Evolutionary conservation across 2,113 vertebrate species (phyloP).

Genomic region (Chinchilla lanigera): DNA sequence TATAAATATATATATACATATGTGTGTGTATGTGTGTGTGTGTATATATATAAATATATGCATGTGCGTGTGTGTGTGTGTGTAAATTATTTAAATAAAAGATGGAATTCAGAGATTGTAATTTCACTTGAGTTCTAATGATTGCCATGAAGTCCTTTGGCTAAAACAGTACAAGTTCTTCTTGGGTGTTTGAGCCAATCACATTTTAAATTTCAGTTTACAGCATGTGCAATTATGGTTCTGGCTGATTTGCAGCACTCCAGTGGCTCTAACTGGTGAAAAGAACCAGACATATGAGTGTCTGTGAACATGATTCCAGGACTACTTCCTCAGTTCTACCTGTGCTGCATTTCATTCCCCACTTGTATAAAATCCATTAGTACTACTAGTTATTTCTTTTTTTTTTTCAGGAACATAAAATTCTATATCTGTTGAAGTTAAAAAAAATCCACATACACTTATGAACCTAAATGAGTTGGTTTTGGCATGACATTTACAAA

Average conservation of each 20-base stretch:
- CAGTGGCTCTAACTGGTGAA: neutral
- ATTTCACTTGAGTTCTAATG: neutral
- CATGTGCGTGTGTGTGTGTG: neutral
- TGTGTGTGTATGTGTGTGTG: too few species aligned
- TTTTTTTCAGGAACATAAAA: neutral
- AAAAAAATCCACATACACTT: neutral
- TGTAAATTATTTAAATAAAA: constrained; percentile 50
- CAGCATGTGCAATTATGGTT: constrained; percentile 13
- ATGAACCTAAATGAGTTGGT: constrained; percentile 23
- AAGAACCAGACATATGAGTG: neutral
- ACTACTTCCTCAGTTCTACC: neutral
- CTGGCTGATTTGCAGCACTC: neutral
- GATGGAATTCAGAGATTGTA: neutral
- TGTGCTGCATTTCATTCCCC: neutral
- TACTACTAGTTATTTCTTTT: neutral
- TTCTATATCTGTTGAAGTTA: neutral
- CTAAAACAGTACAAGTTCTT: neutral
- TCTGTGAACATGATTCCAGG: neutral
- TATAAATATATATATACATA: too few species aligned
- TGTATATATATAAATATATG: neutral
- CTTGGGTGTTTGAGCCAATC: constrained; percentile 25
- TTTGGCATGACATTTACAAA: constrained; percentile 13
- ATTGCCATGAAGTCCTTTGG: neutral
- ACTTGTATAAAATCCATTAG: neutral
- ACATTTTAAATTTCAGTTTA: neutral